Conservation (phyloP, 2,797 vertebrate species). For the Aldrovandia affinis region DNA sequence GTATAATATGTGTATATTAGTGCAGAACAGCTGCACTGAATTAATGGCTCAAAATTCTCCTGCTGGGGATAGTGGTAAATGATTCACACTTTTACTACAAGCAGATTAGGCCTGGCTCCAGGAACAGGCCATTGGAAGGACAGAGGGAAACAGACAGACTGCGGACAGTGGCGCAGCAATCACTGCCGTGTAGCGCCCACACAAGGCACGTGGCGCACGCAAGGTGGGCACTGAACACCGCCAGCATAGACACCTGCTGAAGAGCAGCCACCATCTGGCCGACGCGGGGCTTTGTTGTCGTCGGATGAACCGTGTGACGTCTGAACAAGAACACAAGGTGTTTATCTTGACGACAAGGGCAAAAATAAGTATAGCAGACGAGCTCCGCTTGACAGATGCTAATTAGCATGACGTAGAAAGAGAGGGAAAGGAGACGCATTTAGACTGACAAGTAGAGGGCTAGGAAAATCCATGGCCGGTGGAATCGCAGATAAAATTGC, state of each 20-base stretch:
- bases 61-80: slow-evolving; percentile 27
- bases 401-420: neutral
- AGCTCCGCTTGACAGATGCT: neutral
- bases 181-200: neutral
- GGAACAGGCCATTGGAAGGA: neutral
- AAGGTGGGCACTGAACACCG: neutral
- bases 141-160: neutral
- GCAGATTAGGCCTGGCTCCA: slow-evolving; percentile 16
- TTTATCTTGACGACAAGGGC: neutral
- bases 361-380: neutral
- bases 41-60: neutral
- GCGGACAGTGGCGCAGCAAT: neutral
- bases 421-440: neutral
- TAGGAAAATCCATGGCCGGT: neutral
- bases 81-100: slow-evolving; percentile 22
- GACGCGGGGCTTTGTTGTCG: neutral
- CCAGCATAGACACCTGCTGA: neutral
- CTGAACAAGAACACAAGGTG: neutral
- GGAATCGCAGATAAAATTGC: neutral
- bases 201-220: too few relatives aligned
- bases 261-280: too few relatives aligned
- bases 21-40: neutral
- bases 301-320: neutral
- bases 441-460: neutral
- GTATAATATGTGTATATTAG: neutral